phyloP scores from a whole-genome alignment of 1,140 invertebrate genomes.

The Nymphalis io region DNA sequence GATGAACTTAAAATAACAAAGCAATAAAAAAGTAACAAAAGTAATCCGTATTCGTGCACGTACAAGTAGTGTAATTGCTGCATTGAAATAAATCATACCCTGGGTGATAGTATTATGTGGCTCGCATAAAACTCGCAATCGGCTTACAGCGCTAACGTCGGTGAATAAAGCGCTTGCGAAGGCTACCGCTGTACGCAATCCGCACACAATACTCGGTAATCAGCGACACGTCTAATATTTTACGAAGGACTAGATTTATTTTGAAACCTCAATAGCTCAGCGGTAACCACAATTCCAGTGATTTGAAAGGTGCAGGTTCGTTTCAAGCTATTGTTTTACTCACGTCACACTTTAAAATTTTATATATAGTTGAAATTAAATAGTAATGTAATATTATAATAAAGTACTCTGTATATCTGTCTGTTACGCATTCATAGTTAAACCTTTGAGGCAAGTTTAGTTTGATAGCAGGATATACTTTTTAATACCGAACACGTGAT shows the following conservation, averaged over 20 bases:
- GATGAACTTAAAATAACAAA: background rate
- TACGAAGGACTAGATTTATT: slow-evolving; percentile 43
- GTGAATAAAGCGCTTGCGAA: slow-evolving; percentile 40
- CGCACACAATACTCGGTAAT: slow-evolving; percentile 52
- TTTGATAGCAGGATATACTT: too few species aligned
- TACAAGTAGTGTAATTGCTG: slow-evolving; percentile 57
- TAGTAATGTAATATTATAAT: too few species aligned
- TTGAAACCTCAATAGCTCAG: slow-evolving; percentile 1
- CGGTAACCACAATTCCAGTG: background rate
- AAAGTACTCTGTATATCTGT: too few species aligned
- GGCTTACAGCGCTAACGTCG: slow-evolving; percentile 39
- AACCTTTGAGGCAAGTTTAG: too few species aligned
- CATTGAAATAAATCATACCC: slow-evolving; percentile 48
- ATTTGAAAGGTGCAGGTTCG: background rate
- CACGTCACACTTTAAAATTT: too few species aligned
- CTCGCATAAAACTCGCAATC: slow-evolving; percentile 43
- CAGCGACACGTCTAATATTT: slow-evolving; percentile 50
- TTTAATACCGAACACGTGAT: too few species aligned
- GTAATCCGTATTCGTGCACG: slow-evolving; percentile 34
- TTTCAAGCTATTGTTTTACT: too few species aligned
- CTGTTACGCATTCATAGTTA: too few species aligned
- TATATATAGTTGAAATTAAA: too few species aligned
- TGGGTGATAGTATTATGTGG: slow-evolving; percentile 20
- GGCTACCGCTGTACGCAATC: slow-evolving; percentile 49
- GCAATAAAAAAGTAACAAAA: slow-evolving; percentile 26